Evolutionary conservation across 2,888 invertebrate species (phyloP).

Genomic region (Dinocampus coccinellae): DNA sequence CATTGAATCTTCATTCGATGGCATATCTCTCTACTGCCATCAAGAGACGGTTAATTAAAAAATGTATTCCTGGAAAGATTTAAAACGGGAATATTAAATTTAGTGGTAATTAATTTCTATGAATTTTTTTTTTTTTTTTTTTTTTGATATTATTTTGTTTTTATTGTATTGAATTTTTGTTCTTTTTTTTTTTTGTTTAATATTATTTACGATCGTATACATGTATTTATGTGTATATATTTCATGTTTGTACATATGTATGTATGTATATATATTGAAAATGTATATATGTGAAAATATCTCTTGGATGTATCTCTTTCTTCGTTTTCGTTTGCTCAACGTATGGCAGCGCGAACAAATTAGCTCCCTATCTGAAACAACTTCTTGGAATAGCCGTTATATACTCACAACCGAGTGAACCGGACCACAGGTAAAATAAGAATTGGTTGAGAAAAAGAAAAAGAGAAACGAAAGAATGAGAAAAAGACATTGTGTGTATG

Average conservation of each 20-base stretch:
- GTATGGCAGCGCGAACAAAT: slow-evolving; percentile 62
- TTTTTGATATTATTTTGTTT: neutral
- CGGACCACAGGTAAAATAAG: slow-evolving; percentile 32
- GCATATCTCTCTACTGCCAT: neutral
- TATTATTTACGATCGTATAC: neutral
- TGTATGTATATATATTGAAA: neutral
- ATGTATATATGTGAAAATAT: slow-evolving; percentile 1
- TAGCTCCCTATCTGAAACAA: slow-evolving; percentile 68
- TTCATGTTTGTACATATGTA: neutral
- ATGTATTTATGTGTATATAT: neutral
- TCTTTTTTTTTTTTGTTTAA: neutral
- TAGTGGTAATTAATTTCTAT: slow-evolving; percentile 3
- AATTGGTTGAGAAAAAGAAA: slow-evolving; percentile 40
- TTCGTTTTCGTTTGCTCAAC: slow-evolving; percentile 15
- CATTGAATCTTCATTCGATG: neutral
- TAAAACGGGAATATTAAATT: neutral
- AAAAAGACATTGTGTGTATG: too few species aligned
- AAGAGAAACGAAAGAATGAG: slow-evolving; percentile 46
- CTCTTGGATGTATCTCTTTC: slow-evolving; percentile 2
- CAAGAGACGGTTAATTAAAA: slow-evolving; percentile 9
- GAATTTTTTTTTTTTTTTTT: neutral
- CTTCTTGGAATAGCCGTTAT: slow-evolving; percentile 68
- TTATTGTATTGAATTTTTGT: neutral
- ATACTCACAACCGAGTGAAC: slow-evolving; percentile 51
- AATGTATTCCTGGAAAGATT: neutral